Percentiles rank a stretch among this genome's conserved stretches.
These are phyloP conservation scores for Albula glossodonta DNA, from an alignment of 2,113 vertebrate genomes.

Conservation along the genomic window DNA sequence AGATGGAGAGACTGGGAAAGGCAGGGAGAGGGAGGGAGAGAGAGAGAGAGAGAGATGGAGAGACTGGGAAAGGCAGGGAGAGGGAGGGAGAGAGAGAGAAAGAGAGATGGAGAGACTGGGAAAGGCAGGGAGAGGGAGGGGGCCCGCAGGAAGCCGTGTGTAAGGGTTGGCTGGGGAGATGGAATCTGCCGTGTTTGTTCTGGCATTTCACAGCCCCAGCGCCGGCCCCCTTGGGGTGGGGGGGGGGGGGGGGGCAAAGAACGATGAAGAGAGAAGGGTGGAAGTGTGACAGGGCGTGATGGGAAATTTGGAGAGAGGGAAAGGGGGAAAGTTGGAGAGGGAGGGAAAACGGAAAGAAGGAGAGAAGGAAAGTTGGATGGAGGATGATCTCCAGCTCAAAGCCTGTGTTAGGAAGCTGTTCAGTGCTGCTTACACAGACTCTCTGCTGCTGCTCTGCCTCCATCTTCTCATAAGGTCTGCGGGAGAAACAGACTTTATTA, in stretches of 20 bases:
- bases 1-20: too few species aligned
- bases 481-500: conserved; percentile 43
- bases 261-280: accelerated
- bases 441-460: too few species aligned
- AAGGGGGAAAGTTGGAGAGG: background rate
- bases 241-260: background rate
- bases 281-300: accelerated
- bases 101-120: background rate
- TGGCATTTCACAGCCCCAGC: conserved; percentile 35
- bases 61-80: background rate
- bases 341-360: background rate
- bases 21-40: background rate
- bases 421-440: too few species aligned
- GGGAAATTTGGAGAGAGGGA: background rate
- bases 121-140: conserved; percentile 13
- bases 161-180: conserved; percentile 42
- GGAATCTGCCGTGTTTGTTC: conserved; percentile 49
- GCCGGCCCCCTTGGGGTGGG: background rate
- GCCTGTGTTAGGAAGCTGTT: too few species aligned
- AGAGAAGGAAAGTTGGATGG: background rate
- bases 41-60: background rate
- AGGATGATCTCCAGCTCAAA: background rate
- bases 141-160: conserved; percentile 29
- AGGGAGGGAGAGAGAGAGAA: background rate
- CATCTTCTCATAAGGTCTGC: too few species aligned